Base-by-base conservation (phyloP, 2,888 invertebrate genomes). In the Agrochola litura region DNA sequence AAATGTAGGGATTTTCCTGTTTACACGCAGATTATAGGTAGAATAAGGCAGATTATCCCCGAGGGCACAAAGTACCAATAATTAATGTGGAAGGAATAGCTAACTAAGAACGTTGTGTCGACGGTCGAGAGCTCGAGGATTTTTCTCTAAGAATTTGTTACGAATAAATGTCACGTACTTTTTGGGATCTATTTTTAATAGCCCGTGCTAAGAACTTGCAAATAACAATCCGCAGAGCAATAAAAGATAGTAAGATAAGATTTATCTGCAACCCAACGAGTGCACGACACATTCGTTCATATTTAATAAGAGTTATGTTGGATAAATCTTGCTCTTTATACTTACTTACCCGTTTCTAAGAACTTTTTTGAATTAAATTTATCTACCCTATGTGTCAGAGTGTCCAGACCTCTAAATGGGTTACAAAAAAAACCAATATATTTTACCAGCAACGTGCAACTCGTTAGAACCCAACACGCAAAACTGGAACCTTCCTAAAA, bases 1-100 rank as follows among this genome's bases (percentile, higher is more conserved):
- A 87, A 79, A 79, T 76, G 70, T 61, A 73, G 37, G 73, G 70
- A 75, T 81, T 85, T 87, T 78, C 86, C 70, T 86, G 81, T 87
- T 82, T 77, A 75, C 76, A 81, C 65, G 75, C 60, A 79, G 77
- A 82, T 86, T 82, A 82, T 77, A 73, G 65, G 84, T 72, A 73
- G 68, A 73, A 85, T 76, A 71, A 79, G 74, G 73, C n/a, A 76
- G 77, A 84, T 78, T 80, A 80, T 78, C 65, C 77, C 73, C 60
- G 41, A 76, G 74, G 74, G 82, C 60, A 77, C 58, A 83, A 60
- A 66, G 46, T 37, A 73, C 60, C 60, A 77, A 76, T 84, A 68
- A 87, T 81, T 83, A 83, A 84, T 76, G 76, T 79, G 63, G 54
- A 72, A 76, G 73, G 54, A 81, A 83, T 81, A 74, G 61, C 56